These are phyloP conservation scores for Sphaeramia orbicularis DNA, from an alignment of 2,797 vertebrate species.

Conservation along the genomic window DNA sequence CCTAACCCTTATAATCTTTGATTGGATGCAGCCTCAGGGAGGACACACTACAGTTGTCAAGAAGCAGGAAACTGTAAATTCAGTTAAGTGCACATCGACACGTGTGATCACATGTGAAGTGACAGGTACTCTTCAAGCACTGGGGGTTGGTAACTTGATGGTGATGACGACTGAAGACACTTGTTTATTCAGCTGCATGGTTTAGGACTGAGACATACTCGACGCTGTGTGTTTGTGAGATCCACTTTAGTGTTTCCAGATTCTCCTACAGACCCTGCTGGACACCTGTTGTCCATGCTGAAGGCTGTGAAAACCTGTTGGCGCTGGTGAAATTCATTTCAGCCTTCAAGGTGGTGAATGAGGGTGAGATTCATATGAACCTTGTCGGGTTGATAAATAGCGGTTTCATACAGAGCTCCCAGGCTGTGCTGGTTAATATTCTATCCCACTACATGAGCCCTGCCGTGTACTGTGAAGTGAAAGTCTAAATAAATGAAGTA, in stretches of 20 bases:
- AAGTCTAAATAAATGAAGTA: constrained; percentile 1
- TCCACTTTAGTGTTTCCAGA: neutral
- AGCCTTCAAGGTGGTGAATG: neutral
- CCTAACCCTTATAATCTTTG: neutral
- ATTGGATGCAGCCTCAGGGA: neutral
- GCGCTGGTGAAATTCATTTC: neutral
- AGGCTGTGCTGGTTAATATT: constrained; percentile 15
- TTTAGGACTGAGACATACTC: neutral
- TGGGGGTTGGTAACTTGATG: constrained; percentile 18
- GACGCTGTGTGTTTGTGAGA: neutral
- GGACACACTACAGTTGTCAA: no score
- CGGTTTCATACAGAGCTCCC: constrained; percentile 18
- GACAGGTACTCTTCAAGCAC: constrained; percentile 54
- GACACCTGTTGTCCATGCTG: constrained; percentile 7
- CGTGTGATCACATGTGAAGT: constrained; percentile 51
- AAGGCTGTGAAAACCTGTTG: neutral
- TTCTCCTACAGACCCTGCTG: neutral
- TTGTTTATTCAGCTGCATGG: constrained; percentile 26
- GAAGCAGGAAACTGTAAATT: constrained; percentile 26
- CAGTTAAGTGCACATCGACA: constrained; percentile 50
- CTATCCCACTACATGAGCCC: constrained; percentile 3
- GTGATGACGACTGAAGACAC: constrained; percentile 24
- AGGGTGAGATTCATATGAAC: constrained; percentile 13
- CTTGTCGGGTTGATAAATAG: constrained; percentile 15
- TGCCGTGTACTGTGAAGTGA: neutral